A percentile compares a stretch with the other conserved stretches of the same genome.
phyloP scores from a whole-genome alignment of 2,888 invertebrate genomes.

The Lasiommata megera region DNA sequence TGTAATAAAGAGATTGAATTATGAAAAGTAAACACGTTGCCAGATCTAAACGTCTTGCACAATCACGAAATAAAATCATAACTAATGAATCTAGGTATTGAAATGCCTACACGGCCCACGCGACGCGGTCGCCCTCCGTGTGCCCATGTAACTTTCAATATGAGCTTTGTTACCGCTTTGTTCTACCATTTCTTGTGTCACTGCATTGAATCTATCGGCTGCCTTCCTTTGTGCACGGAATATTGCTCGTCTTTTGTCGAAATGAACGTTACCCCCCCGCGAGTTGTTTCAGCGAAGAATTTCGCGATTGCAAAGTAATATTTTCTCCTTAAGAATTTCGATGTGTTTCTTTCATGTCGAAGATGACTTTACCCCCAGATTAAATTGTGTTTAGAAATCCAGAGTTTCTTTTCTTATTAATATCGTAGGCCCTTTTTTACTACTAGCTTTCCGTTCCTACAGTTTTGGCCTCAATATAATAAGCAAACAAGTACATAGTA shows the following conservation, averaged over 20 bases:
- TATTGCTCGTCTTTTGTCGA: constrained; percentile 80
- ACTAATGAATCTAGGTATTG: constrained; percentile 30
- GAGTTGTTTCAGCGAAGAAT: constrained; percentile 79
- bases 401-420: constrained; percentile 52
- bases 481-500: too few species aligned
- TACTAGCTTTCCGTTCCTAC: too few species aligned
- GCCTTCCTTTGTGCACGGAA: constrained; percentile 78
- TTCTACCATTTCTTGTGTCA: constrained; percentile 79
- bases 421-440: too few species aligned
- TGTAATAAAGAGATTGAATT: too few species aligned
- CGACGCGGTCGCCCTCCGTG: constrained; percentile 32
- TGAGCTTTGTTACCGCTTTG: constrained; percentile 79
- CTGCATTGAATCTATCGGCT: constrained; percentile 81
- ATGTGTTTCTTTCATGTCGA: constrained; percentile 77
- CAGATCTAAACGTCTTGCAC: too few species aligned
- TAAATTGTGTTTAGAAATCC: constrained; percentile 66
- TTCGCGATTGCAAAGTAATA: constrained; percentile 80
- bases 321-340: constrained; percentile 78
- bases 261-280: constrained; percentile 77
- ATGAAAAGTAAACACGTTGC: too few species aligned
- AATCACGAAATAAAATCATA: not conserved
- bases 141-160: constrained; percentile 66
- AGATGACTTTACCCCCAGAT: constrained; percentile 76
- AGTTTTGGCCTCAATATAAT: too few species aligned
- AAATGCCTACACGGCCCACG: constrained; percentile 35